Base-by-base conservation (phyloP, 2,888 invertebrate genomes). In the Shargacucullia verbasci region DNA sequence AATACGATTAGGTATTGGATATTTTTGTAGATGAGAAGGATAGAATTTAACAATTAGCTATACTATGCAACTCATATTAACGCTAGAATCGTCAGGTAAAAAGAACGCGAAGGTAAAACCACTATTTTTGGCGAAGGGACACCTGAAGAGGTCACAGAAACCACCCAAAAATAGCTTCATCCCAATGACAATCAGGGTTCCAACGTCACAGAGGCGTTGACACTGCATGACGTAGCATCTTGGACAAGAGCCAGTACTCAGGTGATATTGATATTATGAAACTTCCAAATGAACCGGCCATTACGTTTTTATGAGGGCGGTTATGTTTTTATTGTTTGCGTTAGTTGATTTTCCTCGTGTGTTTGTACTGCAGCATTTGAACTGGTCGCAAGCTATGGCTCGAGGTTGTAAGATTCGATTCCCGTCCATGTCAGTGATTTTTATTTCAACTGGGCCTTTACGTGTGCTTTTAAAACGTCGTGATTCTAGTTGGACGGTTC, bases 121-220 rank as follows among this genome's bases (percentile, higher is more conserved):
- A 10, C 44, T 70, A 66, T 63, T 58, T 37, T 29, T 70, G 58
- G 52, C 70, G 35, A 57, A 53, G 48, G 41, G 15, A 53, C 48
- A 6, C 12, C 0, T 12, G 31, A 12, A 12, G 48, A 54, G 48
- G 53, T 53, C 15, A 44, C 29, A 27, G 27, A 43, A 59, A 47
- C 20, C 52, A 29, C 46, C 46, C 37, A 47, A n/a, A 59, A 65
- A 70, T 65, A 64, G 52, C 52, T 54, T 13, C 20, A 56, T 7
- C 41, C 44, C 61, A 66, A 70, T 64, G 71, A 59, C 69, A 69
- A 60, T 64, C 68, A 59, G 54, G 43, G 52, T 50, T 48, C 41
- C 34, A 41, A 58, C 55, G 69, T 64, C 64, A 58, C 7, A 7
- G 27, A 59, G 64, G 34, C 71, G 59, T 72, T 71, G 71, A 71